Evolutionary conservation across 1,140 invertebrate genomes (phyloP).

Genomic region (Macrobrachium nipponense): DNA sequence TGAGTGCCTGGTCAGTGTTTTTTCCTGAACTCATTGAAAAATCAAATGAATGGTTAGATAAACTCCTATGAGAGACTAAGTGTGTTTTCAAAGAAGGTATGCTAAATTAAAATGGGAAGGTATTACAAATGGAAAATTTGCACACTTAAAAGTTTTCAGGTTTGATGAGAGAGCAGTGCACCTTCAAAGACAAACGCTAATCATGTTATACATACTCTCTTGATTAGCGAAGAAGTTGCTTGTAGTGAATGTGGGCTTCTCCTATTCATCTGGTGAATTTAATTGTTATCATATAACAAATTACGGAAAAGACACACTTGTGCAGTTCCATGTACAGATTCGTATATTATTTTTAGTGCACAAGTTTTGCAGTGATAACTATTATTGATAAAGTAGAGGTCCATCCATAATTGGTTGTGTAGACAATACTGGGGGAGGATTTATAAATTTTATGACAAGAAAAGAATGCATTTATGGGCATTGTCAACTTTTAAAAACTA

Average conservation of each 20-base stretch:
- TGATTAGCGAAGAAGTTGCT: background rate
- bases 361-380: slow-evolving; percentile 33
- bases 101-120: no score
- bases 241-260: slow-evolving; percentile 4
- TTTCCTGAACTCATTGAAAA: no score
- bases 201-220: no score
- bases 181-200: no score
- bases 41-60: no score
- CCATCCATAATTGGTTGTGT: slow-evolving; percentile 61
- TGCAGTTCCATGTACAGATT: slow-evolving; percentile 45
- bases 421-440: slow-evolving; percentile 10
- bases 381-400: slow-evolving; percentile 48
- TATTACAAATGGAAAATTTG: no score
- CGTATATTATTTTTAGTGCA: slow-evolving; percentile 36
- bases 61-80: no score
- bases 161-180: no score
- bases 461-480: background rate
- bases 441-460: background rate
- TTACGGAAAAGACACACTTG: slow-evolving; percentile 31
- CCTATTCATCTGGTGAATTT: background rate
- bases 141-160: no score
- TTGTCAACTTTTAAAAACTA: background rate
- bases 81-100: no score
- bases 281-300: slow-evolving; percentile 41
- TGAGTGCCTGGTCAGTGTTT: background rate